Evolutionary conservation across 2,888 invertebrate genomes (phyloP).

Genomic region (Cryptus armator): DNA sequence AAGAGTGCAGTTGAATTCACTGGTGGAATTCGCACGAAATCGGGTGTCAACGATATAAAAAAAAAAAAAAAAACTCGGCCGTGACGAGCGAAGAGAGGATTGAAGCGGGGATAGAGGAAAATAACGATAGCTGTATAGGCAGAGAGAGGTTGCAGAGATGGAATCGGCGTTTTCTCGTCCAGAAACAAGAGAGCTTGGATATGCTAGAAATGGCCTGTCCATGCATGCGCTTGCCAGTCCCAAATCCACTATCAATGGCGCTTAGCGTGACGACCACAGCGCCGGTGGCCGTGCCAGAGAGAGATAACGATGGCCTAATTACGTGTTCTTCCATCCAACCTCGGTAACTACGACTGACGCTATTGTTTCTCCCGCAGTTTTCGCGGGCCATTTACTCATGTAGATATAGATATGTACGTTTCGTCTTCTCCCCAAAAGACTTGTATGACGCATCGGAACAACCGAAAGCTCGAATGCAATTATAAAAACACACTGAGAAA

Average conservation of each 20-base stretch:
- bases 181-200: conserved; percentile 36
- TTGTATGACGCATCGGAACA: background rate
- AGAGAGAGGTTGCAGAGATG: conserved; percentile 5
- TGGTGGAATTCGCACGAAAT: background rate
- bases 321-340: conserved; percentile 52
- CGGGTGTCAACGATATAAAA: background rate
- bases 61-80: background rate
- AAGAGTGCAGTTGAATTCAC: background rate
- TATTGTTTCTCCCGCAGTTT: conserved; percentile 28
- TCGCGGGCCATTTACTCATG: conserved; percentile 17
- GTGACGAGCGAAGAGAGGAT: background rate
- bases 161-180: conserved; percentile 55
- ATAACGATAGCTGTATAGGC: conserved; percentile 20
- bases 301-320: conserved; percentile 69
- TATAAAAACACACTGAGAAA: background rate
- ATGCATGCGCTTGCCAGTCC: conserved; percentile 57
- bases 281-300: conserved; percentile 53
- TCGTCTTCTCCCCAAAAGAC: background rate
- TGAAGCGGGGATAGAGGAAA: conserved; percentile 6
- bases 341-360: conserved; percentile 37
- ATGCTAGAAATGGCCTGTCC: conserved; percentile 35
- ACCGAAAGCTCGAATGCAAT: background rate
- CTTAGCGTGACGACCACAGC: conserved; percentile 61
- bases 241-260: conserved; percentile 68
- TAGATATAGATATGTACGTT: background rate